Evolutionary conservation across 2,797 vertebrate species (phyloP).

Genomic region (Micrastur ruficollis): DNA sequence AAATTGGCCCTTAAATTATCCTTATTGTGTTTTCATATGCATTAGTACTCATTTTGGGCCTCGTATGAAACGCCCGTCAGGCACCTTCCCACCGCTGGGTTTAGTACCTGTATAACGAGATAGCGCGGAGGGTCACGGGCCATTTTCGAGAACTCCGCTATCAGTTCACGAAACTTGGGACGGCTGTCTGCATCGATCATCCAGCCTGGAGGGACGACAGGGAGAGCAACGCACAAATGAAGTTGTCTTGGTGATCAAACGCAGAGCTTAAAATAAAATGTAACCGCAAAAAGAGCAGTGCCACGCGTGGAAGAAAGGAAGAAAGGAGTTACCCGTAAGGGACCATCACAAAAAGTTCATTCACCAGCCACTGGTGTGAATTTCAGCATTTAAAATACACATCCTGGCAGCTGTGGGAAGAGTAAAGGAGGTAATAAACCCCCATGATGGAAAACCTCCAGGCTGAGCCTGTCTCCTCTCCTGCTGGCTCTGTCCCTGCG

Average conservation of each 20-base stretch:
- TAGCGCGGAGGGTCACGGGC: conserved; percentile 91
- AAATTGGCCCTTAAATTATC: background rate
- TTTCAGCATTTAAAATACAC: background rate
- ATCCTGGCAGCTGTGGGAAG: background rate
- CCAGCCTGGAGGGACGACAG: conserved; percentile 81
- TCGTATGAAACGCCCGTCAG: background rate
- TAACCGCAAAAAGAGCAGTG: background rate
- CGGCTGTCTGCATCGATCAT: conserved; percentile 95
- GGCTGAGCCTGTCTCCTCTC: background rate
- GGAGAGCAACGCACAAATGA: background rate
- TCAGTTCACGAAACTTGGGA: conserved; percentile 88
- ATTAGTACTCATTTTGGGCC: background rate
- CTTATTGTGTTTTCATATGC: background rate
- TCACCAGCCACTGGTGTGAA: background rate
- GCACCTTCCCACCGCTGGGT: background rate
- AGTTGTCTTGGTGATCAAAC: background rate
- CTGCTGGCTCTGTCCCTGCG: background rate
- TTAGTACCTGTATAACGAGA: conserved; percentile 89
- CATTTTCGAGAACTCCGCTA: conserved; percentile 90
- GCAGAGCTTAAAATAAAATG: background rate
- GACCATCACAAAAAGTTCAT: background rate
- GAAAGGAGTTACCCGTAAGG: background rate
- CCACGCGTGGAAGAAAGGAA: background rate
- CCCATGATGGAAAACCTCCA: background rate
- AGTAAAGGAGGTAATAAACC: background rate